These are phyloP conservation scores for Drosophila obscura DNA, from an alignment of 1,140 invertebrate genomes.

Conservation along the genomic window DNA sequence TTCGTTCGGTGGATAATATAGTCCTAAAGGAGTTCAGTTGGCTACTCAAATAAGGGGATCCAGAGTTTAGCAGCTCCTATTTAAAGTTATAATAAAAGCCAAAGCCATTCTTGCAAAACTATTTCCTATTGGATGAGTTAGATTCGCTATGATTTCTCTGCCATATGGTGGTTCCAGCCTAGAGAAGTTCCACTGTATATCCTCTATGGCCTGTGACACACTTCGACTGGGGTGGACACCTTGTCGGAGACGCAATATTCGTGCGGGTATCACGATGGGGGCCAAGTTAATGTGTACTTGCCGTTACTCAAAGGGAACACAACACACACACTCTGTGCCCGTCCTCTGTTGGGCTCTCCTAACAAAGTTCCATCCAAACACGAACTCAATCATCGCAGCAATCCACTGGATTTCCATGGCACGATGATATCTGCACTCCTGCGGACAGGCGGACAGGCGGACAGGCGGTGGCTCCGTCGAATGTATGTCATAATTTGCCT, in stretches of 20 bases:
- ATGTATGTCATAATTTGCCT: slow-evolving; percentile 53
- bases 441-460: not conserved
- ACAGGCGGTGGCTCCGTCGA: slow-evolving; percentile 4
- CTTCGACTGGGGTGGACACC: slow-evolving; percentile 48
- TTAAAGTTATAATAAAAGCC: no score
- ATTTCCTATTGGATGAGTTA: no score
- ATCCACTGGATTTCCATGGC: slow-evolving; percentile 14
- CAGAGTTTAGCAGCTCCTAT: no score
- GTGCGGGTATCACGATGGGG: slow-evolving; percentile 2
- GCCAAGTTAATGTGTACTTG: no score
- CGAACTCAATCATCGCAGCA: slow-evolving; percentile 11
- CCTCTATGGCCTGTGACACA: slow-evolving; percentile 42
- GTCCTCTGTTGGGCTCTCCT: not conserved
- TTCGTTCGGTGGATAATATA: no score
- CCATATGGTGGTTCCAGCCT: no score
- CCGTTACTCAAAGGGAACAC: slow-evolving; percentile 12
- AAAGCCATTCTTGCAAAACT: no score
- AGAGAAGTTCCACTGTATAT: slow-evolving; percentile 3
- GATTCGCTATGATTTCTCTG: no score
- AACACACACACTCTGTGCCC: not conserved
- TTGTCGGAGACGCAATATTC: slow-evolving; percentile 65
- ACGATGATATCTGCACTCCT: slow-evolving; percentile 39
- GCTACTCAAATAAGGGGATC: no score
- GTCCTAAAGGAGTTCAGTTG: no score
- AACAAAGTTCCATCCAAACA: slow-evolving; percentile 12